Evolutionary conservation across 2,797 vertebrate species (phyloP).

Genomic region (Gallinago stenura): DNA sequence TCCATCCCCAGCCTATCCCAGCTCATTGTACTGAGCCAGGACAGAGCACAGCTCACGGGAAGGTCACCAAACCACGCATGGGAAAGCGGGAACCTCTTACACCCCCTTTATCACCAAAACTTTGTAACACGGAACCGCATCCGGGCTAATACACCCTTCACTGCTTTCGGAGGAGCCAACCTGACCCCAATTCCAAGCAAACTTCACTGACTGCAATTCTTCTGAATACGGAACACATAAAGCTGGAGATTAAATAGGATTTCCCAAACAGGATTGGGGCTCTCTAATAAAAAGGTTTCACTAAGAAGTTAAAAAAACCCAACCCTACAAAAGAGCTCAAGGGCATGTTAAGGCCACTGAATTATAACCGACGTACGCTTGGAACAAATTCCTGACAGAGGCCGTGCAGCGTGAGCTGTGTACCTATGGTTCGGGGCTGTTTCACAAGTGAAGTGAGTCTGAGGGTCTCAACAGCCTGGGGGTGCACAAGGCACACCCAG

Average conservation of each 20-base stretch:
- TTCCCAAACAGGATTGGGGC: background rate
- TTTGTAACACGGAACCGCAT: background rate
- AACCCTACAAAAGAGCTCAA: background rate
- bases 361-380: accelerated
- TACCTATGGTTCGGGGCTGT: accelerated
- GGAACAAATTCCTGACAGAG: background rate
- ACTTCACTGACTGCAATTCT: background rate
- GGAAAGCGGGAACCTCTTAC: background rate
- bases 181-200: background rate
- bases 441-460: background rate
- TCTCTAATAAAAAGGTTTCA: background rate
- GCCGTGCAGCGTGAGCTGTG: background rate
- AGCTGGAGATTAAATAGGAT: background rate
- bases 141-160: background rate
- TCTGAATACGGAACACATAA: background rate
- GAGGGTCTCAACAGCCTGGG: accelerated
- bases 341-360: background rate
- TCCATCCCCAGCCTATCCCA: background rate
- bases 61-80: background rate
- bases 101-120: background rate
- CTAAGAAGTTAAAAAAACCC: background rate
- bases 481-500: accelerated
- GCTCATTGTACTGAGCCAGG: background rate
- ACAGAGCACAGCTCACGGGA: background rate
- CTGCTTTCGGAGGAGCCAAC: background rate